Percentiles rank a stretch among this genome's conserved stretches.
phyloP scores from a whole-genome alignment of 2,888 invertebrate genomes.

The Netelia inedita region DNA sequence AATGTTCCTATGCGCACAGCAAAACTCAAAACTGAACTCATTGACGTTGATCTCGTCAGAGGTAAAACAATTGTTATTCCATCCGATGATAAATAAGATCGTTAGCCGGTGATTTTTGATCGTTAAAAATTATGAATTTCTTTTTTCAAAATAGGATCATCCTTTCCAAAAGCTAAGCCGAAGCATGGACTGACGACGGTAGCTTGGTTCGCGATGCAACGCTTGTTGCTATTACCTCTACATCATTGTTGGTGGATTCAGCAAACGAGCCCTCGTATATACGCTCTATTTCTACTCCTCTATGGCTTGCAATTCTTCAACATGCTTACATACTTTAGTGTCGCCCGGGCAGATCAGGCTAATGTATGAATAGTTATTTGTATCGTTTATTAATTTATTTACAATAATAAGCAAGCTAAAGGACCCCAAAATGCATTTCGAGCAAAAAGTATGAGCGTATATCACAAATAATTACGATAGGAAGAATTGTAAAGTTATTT shows the following conservation, averaged over 20 bases:
- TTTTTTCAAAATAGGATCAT: slow-evolving; percentile 90
- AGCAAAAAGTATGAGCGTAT: too few species aligned
- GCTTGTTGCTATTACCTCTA: slow-evolving; percentile 94
- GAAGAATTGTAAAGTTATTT: slow-evolving; percentile 29
- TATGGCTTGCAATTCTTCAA: slow-evolving; percentile 92
- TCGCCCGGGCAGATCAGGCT: slow-evolving; percentile 80
- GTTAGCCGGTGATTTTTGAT: slow-evolving; percentile 35
- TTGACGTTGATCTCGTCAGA: slow-evolving; percentile 98
- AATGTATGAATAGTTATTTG: slow-evolving; percentile 85
- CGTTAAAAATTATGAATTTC: slow-evolving; percentile 50
- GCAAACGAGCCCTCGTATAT: slow-evolving; percentile 93
- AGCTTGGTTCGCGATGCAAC: slow-evolving; percentile 92
- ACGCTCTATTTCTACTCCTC: slow-evolving; percentile 90
- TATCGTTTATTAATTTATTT: background rate
- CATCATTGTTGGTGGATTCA: slow-evolving; percentile 96
- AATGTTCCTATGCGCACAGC: slow-evolving; percentile 93
- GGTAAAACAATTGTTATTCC: slow-evolving; percentile 86
- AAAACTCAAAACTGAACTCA: slow-evolving; percentile 95
- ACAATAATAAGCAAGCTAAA: too few species aligned
- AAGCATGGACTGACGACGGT: slow-evolving; percentile 96
- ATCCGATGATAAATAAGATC: background rate
- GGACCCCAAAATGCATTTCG: too few species aligned
- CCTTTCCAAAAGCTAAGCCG: slow-evolving; percentile 98
- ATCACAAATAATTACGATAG: too few species aligned
- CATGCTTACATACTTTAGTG: slow-evolving; percentile 86